Percentiles rank a stretch among this genome's conserved stretches.
phyloP scores from a whole-genome alignment of 2,888 invertebrate species.

The Dasysyrphus tricinctus region DNA sequence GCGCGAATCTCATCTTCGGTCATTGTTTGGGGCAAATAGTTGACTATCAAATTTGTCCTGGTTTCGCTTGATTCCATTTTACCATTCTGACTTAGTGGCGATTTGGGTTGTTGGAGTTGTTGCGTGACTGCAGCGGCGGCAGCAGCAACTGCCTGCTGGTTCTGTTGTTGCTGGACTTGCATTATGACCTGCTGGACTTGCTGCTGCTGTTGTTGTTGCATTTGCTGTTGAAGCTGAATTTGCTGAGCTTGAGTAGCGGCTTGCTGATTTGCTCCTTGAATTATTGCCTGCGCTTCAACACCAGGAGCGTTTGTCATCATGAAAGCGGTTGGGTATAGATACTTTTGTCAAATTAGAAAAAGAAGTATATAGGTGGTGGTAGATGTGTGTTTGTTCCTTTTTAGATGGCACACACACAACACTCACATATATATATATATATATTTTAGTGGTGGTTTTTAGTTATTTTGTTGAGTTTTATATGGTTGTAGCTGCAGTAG shows the following conservation, averaged over 20 bases:
- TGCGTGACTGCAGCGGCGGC: conserved; percentile 79
- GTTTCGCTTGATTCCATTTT: conserved; percentile 92
- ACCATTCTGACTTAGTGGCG: conserved; percentile 87
- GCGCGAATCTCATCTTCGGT: conserved; percentile 99
- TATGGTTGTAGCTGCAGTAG: conserved; percentile 9
- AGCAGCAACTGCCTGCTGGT: conserved; percentile 80
- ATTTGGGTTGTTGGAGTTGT: conserved; percentile 77
- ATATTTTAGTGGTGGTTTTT: conserved; percentile 14
- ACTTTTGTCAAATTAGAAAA: conserved; percentile 29
- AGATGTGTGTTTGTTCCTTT: conserved; percentile 33
- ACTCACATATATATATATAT: background rate
- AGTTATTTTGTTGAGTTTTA: conserved; percentile 1
- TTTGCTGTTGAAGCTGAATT: conserved; percentile 80
- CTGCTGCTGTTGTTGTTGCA: conserved; percentile 81
- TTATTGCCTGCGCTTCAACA: conserved; percentile 77
- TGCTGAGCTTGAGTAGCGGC: conserved; percentile 78
- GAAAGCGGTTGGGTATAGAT: conserved; percentile 79
- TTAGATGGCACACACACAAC: background rate
- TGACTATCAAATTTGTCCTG: conserved; percentile 99
- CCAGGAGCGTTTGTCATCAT: conserved; percentile 82
- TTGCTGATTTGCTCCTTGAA: conserved; percentile 76
- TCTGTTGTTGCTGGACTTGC: conserved; percentile 83
- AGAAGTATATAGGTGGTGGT: background rate
- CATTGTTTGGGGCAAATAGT: conserved; percentile 99
- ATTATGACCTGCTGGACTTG: conserved; percentile 82